A percentile compares a stretch with the other conserved stretches of the same genome.
Conservation (phyloP, 2,113 vertebrate genomes). For the Nettapus auritus region DNA sequence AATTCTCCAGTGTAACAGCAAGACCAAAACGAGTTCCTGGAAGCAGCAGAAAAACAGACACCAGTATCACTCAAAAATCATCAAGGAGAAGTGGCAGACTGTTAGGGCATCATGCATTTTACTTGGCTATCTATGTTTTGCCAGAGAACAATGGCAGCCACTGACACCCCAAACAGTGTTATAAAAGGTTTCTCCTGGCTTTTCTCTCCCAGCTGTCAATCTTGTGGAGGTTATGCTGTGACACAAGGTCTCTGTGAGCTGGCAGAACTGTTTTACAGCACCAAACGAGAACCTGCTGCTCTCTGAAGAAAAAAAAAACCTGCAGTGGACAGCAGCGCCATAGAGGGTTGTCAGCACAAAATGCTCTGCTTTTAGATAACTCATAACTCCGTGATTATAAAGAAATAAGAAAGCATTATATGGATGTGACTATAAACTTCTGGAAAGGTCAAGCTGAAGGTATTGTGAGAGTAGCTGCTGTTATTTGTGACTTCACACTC, state of each 20-base stretch:
- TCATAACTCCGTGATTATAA: neutral
- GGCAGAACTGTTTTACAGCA: neutral
- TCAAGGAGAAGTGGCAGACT: neutral
- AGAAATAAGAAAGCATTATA: neutral
- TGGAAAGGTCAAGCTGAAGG: neutral
- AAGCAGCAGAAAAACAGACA: neutral
- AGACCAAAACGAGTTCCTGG: neutral
- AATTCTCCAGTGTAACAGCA: neutral
- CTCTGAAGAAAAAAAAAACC: neutral
- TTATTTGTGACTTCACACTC: neutral
- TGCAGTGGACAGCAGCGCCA: neutral
- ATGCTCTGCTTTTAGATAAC: neutral
- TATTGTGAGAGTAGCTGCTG: neutral
- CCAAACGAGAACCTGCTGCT: neutral
- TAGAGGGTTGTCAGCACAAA: neutral
- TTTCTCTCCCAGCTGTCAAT: neutral
- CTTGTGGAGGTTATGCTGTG: neutral
- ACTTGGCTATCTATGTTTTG: neutral
- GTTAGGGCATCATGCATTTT: neutral
- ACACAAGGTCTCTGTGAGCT: neutral
- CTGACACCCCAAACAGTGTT: neutral
- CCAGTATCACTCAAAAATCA: neutral
- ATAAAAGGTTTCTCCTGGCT: neutral
- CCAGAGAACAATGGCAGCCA: neutral
- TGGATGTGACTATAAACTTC: neutral